Evolutionary conservation across 1,140 invertebrate genomes (phyloP), one percentile per base, ranked within the genome.

Genomic region (Trichonephila clavipes): DNA sequence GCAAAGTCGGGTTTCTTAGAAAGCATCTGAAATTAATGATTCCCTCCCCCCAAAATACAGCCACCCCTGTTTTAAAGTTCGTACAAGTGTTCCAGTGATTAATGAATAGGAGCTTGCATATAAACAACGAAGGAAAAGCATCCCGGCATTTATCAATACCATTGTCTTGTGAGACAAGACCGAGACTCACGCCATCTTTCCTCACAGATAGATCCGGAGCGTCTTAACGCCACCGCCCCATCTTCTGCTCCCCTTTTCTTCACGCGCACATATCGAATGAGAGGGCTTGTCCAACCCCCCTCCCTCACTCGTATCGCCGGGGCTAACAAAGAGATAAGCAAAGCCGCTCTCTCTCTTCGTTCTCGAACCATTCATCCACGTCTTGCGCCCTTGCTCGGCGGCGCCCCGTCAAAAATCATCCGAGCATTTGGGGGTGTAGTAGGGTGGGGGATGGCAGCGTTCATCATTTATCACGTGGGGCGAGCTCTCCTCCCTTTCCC

Each of bases 241-340:
- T 12, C 28, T 14, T 7, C 14, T 28, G 24, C 24, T 2, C 69
- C 69, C 28, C n/a, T 28, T 77, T 77, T 77, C 69, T 77, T 77
- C 69, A 77, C 69, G 28, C 69, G 69, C 69, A 77, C 69, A 77
- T 77, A 77, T 77, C 69, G 69, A 77, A 77, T 77, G 69, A 77
- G 82, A 59, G 59, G 44, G 58, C 24, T 81, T 61, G 19, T 40
- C 61, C 90, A 28, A n/a, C 58, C 61, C 44, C 72, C 28, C 34
- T 19, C 81, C 59, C 61, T 40, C n/a, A 62, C 44, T 64, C 59
- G 77, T 83, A 90, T 90, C 88, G 89, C 58, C 61, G 77, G 89
- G 89, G 58, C 72, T 91, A 91, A 91, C 89, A 91, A 91, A 91
- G 89, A 91, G 89, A 91, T 91, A 91, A 91, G 89, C 77, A 91